Conservation (phyloP, 2,888 invertebrate species). For the Dolomedes plantarius region DNA sequence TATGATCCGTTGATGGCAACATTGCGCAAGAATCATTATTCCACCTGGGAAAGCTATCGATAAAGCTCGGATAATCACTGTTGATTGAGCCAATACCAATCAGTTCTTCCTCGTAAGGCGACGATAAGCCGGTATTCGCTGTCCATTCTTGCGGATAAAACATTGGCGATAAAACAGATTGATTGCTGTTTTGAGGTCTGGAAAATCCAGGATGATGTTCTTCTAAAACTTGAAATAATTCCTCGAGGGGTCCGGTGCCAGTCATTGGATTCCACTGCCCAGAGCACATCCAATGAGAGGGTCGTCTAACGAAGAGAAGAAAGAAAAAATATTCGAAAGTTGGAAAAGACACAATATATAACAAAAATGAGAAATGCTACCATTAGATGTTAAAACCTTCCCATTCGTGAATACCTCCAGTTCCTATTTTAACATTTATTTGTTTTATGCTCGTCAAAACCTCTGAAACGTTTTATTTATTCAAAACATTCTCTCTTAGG, state of each 20-base stretch:
- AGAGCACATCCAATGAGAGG: neutral
- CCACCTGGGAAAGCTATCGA: neutral
- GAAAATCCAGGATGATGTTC: neutral
- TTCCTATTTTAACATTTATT: too few species aligned
- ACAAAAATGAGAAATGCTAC: too few species aligned
- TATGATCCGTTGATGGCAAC: neutral
- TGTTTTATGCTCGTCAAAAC: too few species aligned
- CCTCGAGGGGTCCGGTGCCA: constrained; percentile 13
- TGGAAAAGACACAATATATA: too few species aligned
- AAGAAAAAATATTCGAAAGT: too few species aligned
- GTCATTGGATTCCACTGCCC: neutral
- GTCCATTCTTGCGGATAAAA: neutral
- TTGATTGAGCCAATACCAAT: neutral
- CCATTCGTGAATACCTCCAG: too few species aligned
- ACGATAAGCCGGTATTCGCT: neutral
- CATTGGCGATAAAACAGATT: neutral
- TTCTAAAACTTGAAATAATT: constrained; percentile 7
- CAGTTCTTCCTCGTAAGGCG: neutral
- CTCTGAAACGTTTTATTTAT: too few species aligned
- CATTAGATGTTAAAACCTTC: too few species aligned
- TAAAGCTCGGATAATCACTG: neutral
- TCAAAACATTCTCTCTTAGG: too few species aligned
- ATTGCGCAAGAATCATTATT: neutral
- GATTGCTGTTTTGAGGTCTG: neutral
- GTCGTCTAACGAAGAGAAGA: neutral